Base-by-base conservation (phyloP, 2,888 invertebrate genomes). In the Acleris literana region DNA sequence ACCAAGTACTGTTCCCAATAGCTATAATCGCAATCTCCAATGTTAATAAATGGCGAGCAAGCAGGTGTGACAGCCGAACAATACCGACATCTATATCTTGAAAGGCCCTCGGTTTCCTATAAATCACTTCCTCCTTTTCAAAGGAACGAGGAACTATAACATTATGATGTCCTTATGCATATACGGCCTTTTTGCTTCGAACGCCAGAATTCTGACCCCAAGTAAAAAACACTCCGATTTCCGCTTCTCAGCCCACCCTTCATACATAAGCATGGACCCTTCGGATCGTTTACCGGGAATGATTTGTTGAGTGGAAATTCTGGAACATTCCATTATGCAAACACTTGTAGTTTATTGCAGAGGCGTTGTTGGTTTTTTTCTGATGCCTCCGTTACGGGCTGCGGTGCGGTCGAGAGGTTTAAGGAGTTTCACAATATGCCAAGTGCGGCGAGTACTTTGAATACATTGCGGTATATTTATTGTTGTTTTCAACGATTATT, bases 211-310 rank as follows among this genome's bases (percentile, higher is more conserved):
- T 33, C 62, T 66, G 66, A 66, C 62, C 66, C 46, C 62, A 52
- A 52, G 39, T 62, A 66, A 66, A 66, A 66, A 66, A 66, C 66
- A 66, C 61, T 61, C 61, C 62, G 51, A 48, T 53, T 52, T 46
- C 57, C 44, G 57, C 25, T 25, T 46, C 57, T 20, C 46, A 46
- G n/a, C 69, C 52, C 57, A 44, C 65, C 72, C 73, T 75, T 78
- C 75, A 79, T 76, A 80, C 77, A 76, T 78, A 80, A 74, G 74
- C 78, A 74, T 74, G 71, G 70, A 70, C 74, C 73, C 71, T 72
- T 71, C 68, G 70, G 69, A 71, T 70, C 68, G 68, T 57, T 70
- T 70, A 70, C 70, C 71, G 71, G 68, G 77, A 77, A 80, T 80
- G 79, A 80, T 80, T 80, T 79, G 79, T 79, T 75, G 76, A 80